Base-by-base conservation (phyloP, 2,113 vertebrate species). In the Reinhardtius hippoglossoides region DNA sequence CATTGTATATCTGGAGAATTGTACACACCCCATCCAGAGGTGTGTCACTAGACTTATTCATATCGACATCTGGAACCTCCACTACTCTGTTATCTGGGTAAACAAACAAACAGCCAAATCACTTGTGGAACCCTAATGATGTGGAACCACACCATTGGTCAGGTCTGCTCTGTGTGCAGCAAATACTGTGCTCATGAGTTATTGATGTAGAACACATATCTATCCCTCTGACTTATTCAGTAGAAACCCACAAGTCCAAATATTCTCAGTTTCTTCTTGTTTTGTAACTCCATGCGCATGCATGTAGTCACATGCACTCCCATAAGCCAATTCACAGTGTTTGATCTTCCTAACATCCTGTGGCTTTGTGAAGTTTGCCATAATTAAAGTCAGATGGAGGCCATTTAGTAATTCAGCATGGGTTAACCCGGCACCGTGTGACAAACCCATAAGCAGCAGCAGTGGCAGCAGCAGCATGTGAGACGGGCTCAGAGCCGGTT, bases 341-440 rank as follows among this genome's bases (percentile, higher is more conserved):
- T 81, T 86, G 74, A 86, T 81, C 85, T 81, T 70, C 37, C 37
- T 44, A 67, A 67, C 83, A 72, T 83, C 71, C 82, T 67, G 81
- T 60, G 67, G 80, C 60, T 83, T 84, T 78, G 71, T 21, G 65
- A 78, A 61, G 71, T 44, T 83, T 35, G 14, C 68, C 66, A 58
- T 81, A 66, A 89, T 88, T 79, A 82, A 74, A 83, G 59, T 80
- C 85, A 87, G 78, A 84, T 86, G 84, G 44, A 69, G 64, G 26
- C 71, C 55, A 31, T 81, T 84, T 64, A 62, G 57, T 35, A 54
- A 74, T 87, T 24, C 70, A 61, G 64, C 65, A 18, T 75, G 69
- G 66, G 84, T 71, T 67, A 77, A 78, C 67, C 63, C 52, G 61
- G 52, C 26, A 76, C 64, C 77, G 83, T 85, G 86, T 78, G 86